Evolutionary conservation across 2,888 invertebrate genomes (phyloP).

Genomic region (Monopis laevigella): DNA sequence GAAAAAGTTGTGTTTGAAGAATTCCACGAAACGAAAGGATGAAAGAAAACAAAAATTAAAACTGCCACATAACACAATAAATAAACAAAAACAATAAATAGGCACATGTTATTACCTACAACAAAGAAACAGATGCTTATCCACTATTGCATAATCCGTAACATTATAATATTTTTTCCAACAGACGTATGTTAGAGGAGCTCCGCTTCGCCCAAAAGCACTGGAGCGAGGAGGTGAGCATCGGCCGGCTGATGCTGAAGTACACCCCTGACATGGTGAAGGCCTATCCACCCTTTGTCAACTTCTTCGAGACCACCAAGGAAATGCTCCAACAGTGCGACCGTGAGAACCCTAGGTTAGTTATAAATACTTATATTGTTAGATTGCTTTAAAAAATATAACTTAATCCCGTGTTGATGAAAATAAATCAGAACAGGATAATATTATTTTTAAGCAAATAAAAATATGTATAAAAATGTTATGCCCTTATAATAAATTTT

Average conservation of each 20-base stretch:
- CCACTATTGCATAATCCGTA: neutral
- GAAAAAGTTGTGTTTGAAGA: too few relatives aligned
- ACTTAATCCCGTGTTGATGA: too few relatives aligned
- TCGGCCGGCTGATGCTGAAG: constrained; percentile 89
- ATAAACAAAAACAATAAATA: too few relatives aligned
- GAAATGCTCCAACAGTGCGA: constrained; percentile 92
- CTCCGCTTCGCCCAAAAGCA: constrained; percentile 72
- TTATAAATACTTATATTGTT: neutral
- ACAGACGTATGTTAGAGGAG: constrained; percentile 71
- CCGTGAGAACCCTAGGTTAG: constrained; percentile 84
- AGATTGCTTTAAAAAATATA: neutral
- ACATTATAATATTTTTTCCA: constrained; percentile 15
- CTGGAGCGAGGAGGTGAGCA: constrained; percentile 89
- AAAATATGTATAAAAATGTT: too few relatives aligned
- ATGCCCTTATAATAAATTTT: too few relatives aligned
- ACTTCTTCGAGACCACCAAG: constrained; percentile 97
- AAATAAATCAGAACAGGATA: too few relatives aligned
- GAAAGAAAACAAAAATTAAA: too few relatives aligned
- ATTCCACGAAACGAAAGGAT: too few relatives aligned
- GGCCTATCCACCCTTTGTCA: constrained; percentile 97
- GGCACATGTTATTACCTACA: too few relatives aligned
- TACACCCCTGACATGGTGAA: constrained; percentile 89
- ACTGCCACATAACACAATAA: too few relatives aligned
- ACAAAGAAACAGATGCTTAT: too few relatives aligned
- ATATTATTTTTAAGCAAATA: too few relatives aligned